Evolutionary conservation across 2,888 invertebrate species (phyloP).

Genomic region (Microctonus aethiopoides): DNA sequence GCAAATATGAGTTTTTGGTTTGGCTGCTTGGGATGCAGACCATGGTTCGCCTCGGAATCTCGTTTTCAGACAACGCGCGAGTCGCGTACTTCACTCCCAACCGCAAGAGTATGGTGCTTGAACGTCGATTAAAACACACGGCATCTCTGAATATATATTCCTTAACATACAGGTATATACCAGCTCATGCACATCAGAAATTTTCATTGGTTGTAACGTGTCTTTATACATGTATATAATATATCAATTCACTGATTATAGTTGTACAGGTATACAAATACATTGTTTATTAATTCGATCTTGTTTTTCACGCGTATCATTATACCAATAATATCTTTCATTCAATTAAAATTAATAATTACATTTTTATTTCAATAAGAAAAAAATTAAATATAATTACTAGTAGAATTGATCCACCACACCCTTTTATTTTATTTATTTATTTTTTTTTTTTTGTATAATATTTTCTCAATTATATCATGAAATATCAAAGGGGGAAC

Average conservation of each 20-base stretch:
- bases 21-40: slow-evolving; percentile 48
- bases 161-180: background rate
- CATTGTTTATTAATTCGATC: no score
- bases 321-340: background rate
- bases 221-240: no score
- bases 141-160: no score
- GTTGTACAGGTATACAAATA: background rate
- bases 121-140: background rate
- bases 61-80: slow-evolving; percentile 42
- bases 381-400: background rate
- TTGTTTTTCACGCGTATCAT: background rate
- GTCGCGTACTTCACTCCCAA: background rate
- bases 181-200: background rate
- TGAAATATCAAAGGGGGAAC: background rate
- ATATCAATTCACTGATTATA: no score
- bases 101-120: background rate
- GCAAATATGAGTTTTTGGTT: slow-evolving; percentile 46
- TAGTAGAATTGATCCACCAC: background rate
- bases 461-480: background rate
- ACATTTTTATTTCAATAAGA: background rate
- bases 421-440: background rate
- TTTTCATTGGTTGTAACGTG: background rate
- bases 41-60: slow-evolving; percentile 45
- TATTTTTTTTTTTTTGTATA: background rate
- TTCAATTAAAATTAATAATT: background rate